Conservation (phyloP, 2,113 vertebrate species). For the western clawed frog (Xenopus tropicalis) region UCB_Xtro_10.0 CM004448.2:18598501-18599000, state of each 20-base stretch:
- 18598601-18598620: constrained; percentile 81
- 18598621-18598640: constrained; percentile 76
- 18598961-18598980: background rate
- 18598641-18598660: constrained; percentile 66
- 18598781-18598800: constrained; percentile 86
- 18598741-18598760: constrained; percentile 86
- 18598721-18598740: constrained; percentile 76
- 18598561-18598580: too few relatives aligned
- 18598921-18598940: background rate
- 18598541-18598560: too few relatives aligned
- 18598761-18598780: constrained; percentile 94
- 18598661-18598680: constrained; percentile 85
- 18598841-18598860: constrained; percentile 73
- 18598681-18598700: constrained; percentile 69
- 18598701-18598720: constrained; percentile 66
- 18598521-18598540: too few relatives aligned
- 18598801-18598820: constrained; percentile 82
- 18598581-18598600: too few relatives aligned
- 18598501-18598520: too few relatives aligned
- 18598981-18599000: too few relatives aligned
- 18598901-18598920: background rate
- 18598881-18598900: constrained; percentile 9
- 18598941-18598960: background rate
- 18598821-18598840: constrained; percentile 81
- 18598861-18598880: constrained; percentile 46